Evolutionary conservation across 2,888 invertebrate species (phyloP).

Genomic region (Andrena flavipes): DNA sequence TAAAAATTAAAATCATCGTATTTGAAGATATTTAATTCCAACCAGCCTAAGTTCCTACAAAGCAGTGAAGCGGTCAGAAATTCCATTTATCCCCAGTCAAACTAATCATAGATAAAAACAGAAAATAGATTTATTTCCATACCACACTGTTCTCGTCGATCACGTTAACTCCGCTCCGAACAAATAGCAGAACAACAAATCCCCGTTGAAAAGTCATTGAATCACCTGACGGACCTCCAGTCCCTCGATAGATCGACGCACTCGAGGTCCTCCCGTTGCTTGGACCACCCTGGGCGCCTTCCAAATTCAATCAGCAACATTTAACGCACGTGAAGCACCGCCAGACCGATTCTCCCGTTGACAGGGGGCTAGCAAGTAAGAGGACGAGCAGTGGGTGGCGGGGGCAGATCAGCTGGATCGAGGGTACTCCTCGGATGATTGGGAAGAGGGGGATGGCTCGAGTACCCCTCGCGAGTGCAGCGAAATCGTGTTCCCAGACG

Average conservation of each 20-base stretch:
- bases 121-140: too few relatives aligned
- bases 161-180: too few relatives aligned
- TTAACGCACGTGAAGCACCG: constrained; percentile 31
- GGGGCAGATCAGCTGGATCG: constrained; percentile 56
- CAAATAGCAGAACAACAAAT: not conserved
- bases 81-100: too few relatives aligned
- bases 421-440: constrained; percentile 61
- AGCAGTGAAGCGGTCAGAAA: too few relatives aligned
- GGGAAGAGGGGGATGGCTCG: constrained; percentile 21
- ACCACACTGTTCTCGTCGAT: too few relatives aligned
- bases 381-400: not conserved
- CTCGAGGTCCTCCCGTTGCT: not conserved
- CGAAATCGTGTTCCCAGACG: constrained; percentile 67
- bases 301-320: constrained; percentile 46
- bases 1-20: too few relatives aligned
- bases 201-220: not conserved
- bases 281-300: not conserved
- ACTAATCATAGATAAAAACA: too few relatives aligned
- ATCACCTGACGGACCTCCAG: not conserved
- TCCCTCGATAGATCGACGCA: not conserved
- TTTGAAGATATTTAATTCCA: too few relatives aligned
- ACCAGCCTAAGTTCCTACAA: too few relatives aligned
- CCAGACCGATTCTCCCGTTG: constrained; percentile 1
- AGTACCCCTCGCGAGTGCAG: constrained; percentile 65
- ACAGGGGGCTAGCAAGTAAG: constrained; percentile 4